A percentile compares a stretch with the other conserved stretches of the same genome.
These are phyloP conservation scores for Mus spretus DNA, from an alignment of 2,797 vertebrate species.

Conservation along the genomic window DNA sequence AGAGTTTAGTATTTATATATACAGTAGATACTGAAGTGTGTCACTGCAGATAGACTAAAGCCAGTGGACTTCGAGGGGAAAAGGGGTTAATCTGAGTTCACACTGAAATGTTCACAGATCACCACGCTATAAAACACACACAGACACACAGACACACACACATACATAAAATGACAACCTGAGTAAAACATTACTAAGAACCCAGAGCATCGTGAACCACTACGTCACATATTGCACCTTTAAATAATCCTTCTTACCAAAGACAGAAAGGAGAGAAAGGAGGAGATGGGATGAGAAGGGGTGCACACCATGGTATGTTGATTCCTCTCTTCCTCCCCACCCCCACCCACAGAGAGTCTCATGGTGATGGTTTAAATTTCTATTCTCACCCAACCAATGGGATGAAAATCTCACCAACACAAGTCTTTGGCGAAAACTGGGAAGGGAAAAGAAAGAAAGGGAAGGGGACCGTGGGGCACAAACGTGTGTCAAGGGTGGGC, in stretches of 20 bases:
- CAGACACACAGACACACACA: conserved; percentile 81
- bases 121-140: conserved; percentile 85
- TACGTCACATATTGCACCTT: conserved; percentile 92
- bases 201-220: conserved; percentile 89
- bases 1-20: conserved; percentile 81
- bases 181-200: conserved; percentile 90
- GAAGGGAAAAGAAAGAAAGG: not conserved
- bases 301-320: not conserved
- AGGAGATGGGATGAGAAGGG: not conserved
- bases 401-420: conserved; percentile 73
- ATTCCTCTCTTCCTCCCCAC: conserved; percentile 53
- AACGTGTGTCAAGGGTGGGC: conserved; percentile 65
- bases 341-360: conserved; percentile 65
- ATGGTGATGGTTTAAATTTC: conserved; percentile 29
- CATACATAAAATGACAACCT: conserved; percentile 89
- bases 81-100: conserved; percentile 82
- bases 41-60: conserved; percentile 86
- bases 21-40: conserved; percentile 86
- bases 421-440: conserved; percentile 71
- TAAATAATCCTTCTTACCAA: conserved; percentile 90
- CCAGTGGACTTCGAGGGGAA: conserved; percentile 82
- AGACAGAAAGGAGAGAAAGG: conserved; percentile 82
- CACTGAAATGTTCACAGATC: conserved; percentile 87
- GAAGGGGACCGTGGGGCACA: conserved; percentile 78
- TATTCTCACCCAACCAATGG: conserved; percentile 70